Evolutionary conservation across 2,113 vertebrate genomes (phyloP), one percentile per base, ranked within the genome.

Genomic region (Mormyrus lacerda): DNA sequence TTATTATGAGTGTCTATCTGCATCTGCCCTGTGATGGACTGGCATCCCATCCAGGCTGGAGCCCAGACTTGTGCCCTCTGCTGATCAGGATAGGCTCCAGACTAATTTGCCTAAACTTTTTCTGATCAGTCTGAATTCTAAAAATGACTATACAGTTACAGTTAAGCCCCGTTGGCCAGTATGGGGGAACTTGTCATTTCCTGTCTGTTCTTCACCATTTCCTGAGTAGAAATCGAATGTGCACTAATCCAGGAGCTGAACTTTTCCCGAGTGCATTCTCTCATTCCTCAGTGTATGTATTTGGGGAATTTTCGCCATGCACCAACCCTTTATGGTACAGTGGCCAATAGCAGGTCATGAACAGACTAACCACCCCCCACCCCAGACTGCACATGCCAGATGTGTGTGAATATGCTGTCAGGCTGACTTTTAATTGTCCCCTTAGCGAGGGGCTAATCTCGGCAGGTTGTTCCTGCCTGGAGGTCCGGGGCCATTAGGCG

Each of bases 341-440:
- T 19, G 55, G 13, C 48, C 47, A 39, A 35, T 31, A 55, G 27
- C 9, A 53, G 48, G 15, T 27, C 13, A 11, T 27, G 61, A 69
- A 31, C 61, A 69, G 27, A 69, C 13, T 17, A 21, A 31, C 24
- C 48, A 8, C 27, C 48, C 48, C 48, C 27, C 48, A 10, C 48
- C 48, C 48, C 85, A 35, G 44, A 24, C n/a, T 31, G 10, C 44
- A n/a, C 8, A 35, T 84, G 19, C 35, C 39, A 35, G 45, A 39
- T 44, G 19, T 69, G 89, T 79, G 83, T 82, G 84, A 85, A 83
- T 65, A 51, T 91, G 85, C 88, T 76, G 73, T 50, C 83, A 11
- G 55, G 79, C 61, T 88, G 87, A 89, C 89, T 85, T 90, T 91
- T 93, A 92, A 92, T 91, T 91, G 90, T 85, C 87, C 91, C 90